Conservation (phyloP, 2,113 vertebrate species). For the Calidris pygmaea region DNA sequence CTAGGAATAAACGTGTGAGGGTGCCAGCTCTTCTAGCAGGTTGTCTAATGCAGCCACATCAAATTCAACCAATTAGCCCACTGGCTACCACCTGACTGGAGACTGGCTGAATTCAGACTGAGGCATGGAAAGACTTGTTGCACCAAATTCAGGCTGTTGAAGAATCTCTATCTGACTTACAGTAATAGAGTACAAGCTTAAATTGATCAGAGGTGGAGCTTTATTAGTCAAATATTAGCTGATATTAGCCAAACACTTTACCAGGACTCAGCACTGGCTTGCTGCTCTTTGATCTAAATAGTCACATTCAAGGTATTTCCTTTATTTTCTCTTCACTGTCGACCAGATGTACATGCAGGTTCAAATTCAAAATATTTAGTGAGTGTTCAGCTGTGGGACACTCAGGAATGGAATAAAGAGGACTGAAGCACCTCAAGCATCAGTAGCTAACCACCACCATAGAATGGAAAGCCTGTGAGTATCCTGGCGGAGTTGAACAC, state of each 20-base stretch:
- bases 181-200: not conserved
- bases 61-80: not conserved
- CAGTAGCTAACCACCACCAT: not conserved
- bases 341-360: not conserved
- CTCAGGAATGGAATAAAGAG: not conserved
- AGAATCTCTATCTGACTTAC: not conserved
- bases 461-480: not conserved
- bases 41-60: not conserved
- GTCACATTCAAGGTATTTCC: not conserved
- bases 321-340: not conserved
- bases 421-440: not conserved
- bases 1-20: not conserved
- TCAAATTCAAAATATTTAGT: not conserved
- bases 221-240: not conserved
- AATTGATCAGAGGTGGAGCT: not conserved
- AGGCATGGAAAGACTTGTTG: not conserved
- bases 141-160: not conserved
- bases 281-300: not conserved
- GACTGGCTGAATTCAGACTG: not conserved
- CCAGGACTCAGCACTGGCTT: not conserved
- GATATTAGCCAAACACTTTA: not conserved
- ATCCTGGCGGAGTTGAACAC: not conserved
- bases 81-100: not conserved
- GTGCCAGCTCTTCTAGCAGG: not conserved
- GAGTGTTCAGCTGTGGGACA: not conserved